phyloP scores from a whole-genome alignment of 2,888 invertebrate genomes.

The Rhogogaster chlorosoma region DNA sequence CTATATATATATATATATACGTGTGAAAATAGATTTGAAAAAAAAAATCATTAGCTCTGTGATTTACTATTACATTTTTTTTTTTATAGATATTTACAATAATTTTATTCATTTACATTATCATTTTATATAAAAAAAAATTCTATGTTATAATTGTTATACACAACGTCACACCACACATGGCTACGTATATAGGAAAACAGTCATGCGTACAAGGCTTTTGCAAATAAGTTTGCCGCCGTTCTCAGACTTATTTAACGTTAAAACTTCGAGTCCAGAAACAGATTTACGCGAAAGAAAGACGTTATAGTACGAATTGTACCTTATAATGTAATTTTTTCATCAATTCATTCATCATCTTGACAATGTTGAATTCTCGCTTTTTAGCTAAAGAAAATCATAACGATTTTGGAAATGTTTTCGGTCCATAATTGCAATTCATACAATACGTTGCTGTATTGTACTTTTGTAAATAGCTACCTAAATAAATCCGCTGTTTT shows the following conservation, averaged over 20 bases:
- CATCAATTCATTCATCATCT: not conserved
- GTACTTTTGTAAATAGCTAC: not conserved
- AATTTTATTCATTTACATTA: constrained; percentile 7
- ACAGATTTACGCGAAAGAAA: not conserved
- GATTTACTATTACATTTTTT: not conserved
- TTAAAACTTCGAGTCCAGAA: not conserved
- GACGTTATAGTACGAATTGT: constrained; percentile 16
- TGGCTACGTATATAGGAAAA: constrained; percentile 3
- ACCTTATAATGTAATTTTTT: not conserved
- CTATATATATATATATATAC: not conserved
- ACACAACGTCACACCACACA: not conserved
- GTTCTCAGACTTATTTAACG: constrained; percentile 1
- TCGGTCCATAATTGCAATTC: not conserved
- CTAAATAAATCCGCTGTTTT: not conserved
- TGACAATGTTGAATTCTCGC: too few species aligned
- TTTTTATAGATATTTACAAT: constrained; percentile 36
- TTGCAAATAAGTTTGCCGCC: not conserved
- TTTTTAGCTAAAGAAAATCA: not conserved
- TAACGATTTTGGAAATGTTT: not conserved
- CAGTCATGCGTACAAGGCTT: not conserved
- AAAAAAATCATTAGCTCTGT: not conserved
- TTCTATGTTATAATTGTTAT: not conserved
- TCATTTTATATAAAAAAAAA: not conserved
- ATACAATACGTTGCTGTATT: not conserved
- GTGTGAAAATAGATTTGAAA: not conserved